Percentiles rank a stretch among this genome's conserved stretches.
These are phyloP conservation scores for Orius insidiosus DNA, from an alignment of 1,140 invertebrate species.

Conservation along the genomic window DNA sequence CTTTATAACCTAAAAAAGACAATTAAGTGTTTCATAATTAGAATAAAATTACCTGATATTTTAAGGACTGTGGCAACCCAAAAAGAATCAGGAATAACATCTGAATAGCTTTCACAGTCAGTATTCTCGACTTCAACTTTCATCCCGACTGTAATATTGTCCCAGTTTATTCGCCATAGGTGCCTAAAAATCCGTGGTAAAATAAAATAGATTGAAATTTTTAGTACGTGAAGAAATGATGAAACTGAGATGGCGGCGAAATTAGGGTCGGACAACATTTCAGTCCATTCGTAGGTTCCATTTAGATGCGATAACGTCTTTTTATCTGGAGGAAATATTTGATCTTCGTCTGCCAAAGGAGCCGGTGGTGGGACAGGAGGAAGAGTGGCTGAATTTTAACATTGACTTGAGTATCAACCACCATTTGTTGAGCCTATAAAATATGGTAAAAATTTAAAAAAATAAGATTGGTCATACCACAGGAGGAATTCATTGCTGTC, in stretches of 20 bases:
- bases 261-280: constrained; percentile 50
- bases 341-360: constrained; percentile 13
- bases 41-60: constrained; percentile 39
- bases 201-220: background rate
- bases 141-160: constrained; percentile 82
- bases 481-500: too few relatives aligned
- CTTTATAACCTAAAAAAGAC: constrained; percentile 63
- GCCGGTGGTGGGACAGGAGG: constrained; percentile 14
- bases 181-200: constrained; percentile 36
- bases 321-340: constrained; percentile 21
- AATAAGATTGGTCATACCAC: too few relatives aligned
- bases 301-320: constrained; percentile 39
- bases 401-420: constrained; percentile 11
- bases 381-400: constrained; percentile 12
- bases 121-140: constrained; percentile 90
- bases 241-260: constrained; percentile 76
- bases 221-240: constrained; percentile 62
- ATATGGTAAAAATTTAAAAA: too few relatives aligned
- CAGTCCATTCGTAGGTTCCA: constrained; percentile 67
- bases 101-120: constrained; percentile 63
- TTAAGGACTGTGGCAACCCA: constrained; percentile 89
- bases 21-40: too few relatives aligned
- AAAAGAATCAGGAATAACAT: constrained; percentile 65
- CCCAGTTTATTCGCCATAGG: constrained; percentile 84
- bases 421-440: constrained; percentile 11